Conservation (phyloP, 2,113 vertebrate species). For the Trochalopteron elliotii region DNA sequence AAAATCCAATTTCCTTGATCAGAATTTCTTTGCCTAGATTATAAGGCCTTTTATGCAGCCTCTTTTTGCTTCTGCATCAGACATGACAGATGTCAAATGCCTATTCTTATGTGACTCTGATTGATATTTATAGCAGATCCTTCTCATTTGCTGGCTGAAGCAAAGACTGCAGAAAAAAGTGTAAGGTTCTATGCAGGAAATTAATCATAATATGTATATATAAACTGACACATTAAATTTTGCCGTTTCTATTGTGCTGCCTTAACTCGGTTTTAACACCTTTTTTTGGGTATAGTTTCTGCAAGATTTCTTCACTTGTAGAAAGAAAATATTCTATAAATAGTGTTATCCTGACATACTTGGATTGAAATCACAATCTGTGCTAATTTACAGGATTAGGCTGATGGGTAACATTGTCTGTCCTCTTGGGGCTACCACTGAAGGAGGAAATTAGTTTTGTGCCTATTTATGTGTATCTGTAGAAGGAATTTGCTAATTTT, state of each 20-base stretch:
- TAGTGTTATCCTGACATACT: neutral
- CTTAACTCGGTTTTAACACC: neutral
- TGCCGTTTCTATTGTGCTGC: neutral
- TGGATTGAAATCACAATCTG: neutral
- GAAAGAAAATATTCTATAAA: neutral
- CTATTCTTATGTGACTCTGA: neutral
- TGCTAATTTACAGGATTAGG: neutral
- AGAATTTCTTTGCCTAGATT: neutral
- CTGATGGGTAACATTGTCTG: neutral
- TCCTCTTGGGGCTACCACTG: neutral
- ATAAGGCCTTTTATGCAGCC: neutral
- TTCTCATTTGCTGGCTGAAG: neutral
- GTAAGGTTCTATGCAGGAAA: neutral
- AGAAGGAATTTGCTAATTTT: neutral
- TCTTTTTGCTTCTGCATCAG: neutral
- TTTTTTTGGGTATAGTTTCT: neutral
- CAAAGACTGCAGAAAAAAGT: neutral
- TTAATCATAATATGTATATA: neutral
- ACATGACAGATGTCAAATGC: neutral
- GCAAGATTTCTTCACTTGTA: neutral
- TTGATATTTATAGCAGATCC: neutral
- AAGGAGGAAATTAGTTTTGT: neutral
- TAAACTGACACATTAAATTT: neutral
- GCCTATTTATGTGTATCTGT: neutral
- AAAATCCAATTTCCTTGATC: neutral